Base-by-base conservation (phyloP, 2,113 vertebrate species). In the Lichenostomus cassidix region DNA sequence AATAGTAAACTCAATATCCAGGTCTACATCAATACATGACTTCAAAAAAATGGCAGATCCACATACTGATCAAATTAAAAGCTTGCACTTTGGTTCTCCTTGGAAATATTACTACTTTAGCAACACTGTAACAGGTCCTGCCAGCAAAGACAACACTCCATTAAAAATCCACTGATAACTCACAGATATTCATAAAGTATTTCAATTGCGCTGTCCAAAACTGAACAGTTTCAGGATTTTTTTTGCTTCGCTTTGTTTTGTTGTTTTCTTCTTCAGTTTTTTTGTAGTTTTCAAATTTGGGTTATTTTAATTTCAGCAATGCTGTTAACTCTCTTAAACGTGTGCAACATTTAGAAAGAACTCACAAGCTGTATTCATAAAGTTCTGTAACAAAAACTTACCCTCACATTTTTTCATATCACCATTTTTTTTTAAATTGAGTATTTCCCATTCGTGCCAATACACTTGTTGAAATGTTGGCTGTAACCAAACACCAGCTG, bases 11-110 rank as follows among this genome's bases (percentile, higher is more conserved):
- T 79, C 58, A 58, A 52, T 39, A 89, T 22, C 44, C 33, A 68
- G 39, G 11, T 39, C 64, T 68, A 65, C 60, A 65, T 60, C 62
- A 46, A 14, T 15, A 90, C 49, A 69, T 50, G 6, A 83, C 47
- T 87, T 86, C 47, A 90, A 96, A 53, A 88, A 94, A 89, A 97
- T 80, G 73, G 90, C 53, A 95, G 78, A 80, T 35, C 86, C 71
- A 92, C n/a, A 82, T 49, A 39, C 29, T 71, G 21, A 81, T 28
- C 92, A 89, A 73, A 90, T 81, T 39, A 86, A 94, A 89, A 49
- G n/a, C 42, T 12, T 49, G 3, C 31, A 95, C 65, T 69, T 93
- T 12, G 15, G 18, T 79, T 60, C n/a, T 47, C 39, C 69, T 42
- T 50, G 46, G 58, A 76, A 44, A 28, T 74, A 83, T 90, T 73